Evolutionary conservation across 2,797 vertebrate genomes (phyloP), one percentile per base, ranked within the genome.

Genomic region (Hyperoplus lanceolatus): DNA sequence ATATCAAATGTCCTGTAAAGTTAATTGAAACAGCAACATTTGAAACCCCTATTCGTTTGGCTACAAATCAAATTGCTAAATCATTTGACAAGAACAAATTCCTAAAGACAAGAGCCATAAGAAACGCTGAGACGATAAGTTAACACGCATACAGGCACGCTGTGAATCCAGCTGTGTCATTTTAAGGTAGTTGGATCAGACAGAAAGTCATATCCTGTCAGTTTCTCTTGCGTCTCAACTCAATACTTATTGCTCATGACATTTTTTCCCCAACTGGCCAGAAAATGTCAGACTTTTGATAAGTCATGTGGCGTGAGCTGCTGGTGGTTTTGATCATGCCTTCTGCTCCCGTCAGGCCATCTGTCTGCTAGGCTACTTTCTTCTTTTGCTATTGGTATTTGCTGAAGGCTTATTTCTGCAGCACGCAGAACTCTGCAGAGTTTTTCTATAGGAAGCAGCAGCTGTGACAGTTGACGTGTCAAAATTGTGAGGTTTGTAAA

Each of bases 261-360:
- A 43, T 73, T 49, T 79, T 57, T 65, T 45, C 1, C 43, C 70
- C 68, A 38, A 18, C 53, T 62, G 1, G 29, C 53, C 48, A 72
- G 41, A 58, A 66, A 76, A 79, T 71, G 56, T 79, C 74, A 80
- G 38, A 51, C 41, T 65, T 71, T 79, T 64, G 64, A 79, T 41
- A 62, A 66, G 77, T 70, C 64, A 58, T 54, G 64, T 50, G 65
- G 66, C 70, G 48, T 48, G 14, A 58, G 82, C 82, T 85, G 39
- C 55, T 46, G 49, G 63, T 77, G 72, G 67, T 29, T 65, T 12
- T 74, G 80, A 73, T 70, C 48, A 63, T 3, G 76, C 75, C 29
- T 59, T 81, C 82, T 18, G 60, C 72, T 79, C 74, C 53, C 46
- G 58, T 29, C 9, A 1, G 69, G 51, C 39, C 60, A 36, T 79